Base-by-base conservation (phyloP, 2,113 vertebrate genomes). In the Acanthochromis polyacanthus region DNA sequence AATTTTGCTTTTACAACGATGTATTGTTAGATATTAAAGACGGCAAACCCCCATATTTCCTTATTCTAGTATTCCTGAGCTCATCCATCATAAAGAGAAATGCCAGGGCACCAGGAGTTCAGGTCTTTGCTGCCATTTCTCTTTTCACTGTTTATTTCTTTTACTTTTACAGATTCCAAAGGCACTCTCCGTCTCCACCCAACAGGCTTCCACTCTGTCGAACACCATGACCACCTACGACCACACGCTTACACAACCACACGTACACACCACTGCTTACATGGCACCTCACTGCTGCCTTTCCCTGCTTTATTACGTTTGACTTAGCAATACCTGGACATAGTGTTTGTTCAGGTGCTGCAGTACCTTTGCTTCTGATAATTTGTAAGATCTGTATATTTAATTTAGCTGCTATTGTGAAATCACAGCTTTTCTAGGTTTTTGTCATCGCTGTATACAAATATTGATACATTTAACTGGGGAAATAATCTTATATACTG, bases 41-140 rank as follows among this genome's bases (percentile, higher is more conserved):
- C 59, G 87, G 84, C 82, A 86, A 89, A 75, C 73, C 65, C 76
- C 81, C 57, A 55, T 81, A 57, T 78, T 81, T 84, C 70, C 64
- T 66, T 67, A 58, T 83, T 81, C 60, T 77, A 64, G 22, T 60
- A 80, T 87, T 74, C 70, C 69, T 70, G 51, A 78, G 71, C 85
- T 87, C 89, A 91, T 93, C 86, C 79, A 91, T 94, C 90, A 93
- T 70, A 69, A 75, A 83, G 90, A 91, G 79, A 90, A 90, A 88
- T 86, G 56, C 85, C 89, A 90, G 90, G 82, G 79, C 88, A 80
- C 76, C 40, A 25, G 53, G 71, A 91, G 91, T 90, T 92, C 89
- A 91, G 73, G 46, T 69, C 90, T 83, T 64, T 60, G 45, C 82
- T 81, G 80, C 86, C 74, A 91, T 91, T 90, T 92, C 70, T 91